Conservation (phyloP, 2,113 vertebrate genomes). For the Trematomus loennbergii region DNA sequence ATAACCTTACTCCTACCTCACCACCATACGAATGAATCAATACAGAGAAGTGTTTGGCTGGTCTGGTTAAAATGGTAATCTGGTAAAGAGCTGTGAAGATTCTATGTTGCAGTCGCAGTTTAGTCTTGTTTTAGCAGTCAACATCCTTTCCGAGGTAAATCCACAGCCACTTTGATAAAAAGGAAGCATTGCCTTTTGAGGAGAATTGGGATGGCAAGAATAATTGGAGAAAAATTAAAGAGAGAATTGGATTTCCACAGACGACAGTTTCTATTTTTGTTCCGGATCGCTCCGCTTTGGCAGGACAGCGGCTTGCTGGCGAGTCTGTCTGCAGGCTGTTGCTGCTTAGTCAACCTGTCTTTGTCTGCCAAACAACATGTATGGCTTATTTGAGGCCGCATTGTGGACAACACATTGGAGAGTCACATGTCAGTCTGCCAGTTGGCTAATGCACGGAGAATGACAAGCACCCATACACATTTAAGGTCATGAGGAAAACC, state of each 20-base stretch:
- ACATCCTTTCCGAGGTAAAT: slow-evolving; percentile 26
- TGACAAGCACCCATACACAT: not conserved
- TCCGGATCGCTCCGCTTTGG: slow-evolving; percentile 57
- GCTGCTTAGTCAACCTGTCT: slow-evolving; percentile 69
- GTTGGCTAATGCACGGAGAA: slow-evolving; percentile 19
- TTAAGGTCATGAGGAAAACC: not conserved
- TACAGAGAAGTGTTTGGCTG: not conserved
- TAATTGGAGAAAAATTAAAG: slow-evolving; percentile 21
- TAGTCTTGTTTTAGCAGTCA: not conserved
- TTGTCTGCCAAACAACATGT: slow-evolving; percentile 68
- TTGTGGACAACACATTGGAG: slow-evolving; percentile 63
- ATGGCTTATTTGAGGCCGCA: slow-evolving; percentile 61
- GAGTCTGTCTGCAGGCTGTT: slow-evolving; percentile 66
- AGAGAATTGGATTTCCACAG: slow-evolving; percentile 57
- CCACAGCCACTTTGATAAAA: slow-evolving; percentile 22
- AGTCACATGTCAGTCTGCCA: slow-evolving; percentile 20
- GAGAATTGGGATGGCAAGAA: slow-evolving; percentile 26
- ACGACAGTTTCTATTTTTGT: slow-evolving; percentile 74
- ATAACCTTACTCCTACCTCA: not conserved
- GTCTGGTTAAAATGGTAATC: not conserved
- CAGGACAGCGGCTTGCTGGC: slow-evolving; percentile 45
- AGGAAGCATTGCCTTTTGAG: slow-evolving; percentile 33
- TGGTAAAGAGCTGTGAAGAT: slow-evolving; percentile 11
- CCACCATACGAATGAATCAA: not conserved
- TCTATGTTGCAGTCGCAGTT: not conserved